Evolutionary conservation across 2,888 invertebrate genomes (phyloP), one percentile per base, ranked within the genome.

Genomic region (Luperina nickerlii): DNA sequence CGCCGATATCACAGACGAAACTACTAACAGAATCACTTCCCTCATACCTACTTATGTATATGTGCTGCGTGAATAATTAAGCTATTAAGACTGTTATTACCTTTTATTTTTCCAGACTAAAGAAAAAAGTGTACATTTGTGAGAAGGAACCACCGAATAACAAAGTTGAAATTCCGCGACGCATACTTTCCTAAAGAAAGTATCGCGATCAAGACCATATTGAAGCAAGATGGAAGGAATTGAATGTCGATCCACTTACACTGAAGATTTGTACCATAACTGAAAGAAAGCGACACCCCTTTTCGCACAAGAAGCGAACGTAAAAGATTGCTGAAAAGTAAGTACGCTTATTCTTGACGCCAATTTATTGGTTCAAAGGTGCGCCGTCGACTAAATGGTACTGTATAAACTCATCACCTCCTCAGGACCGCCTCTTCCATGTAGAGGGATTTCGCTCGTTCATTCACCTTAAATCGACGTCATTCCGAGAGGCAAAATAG

Each of bases 401-500:
- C 94, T 94, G 94, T 95, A 96, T 96, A 96, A 95, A 95, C 94
- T 95, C 96, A 96, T 96, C 96, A 96, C 96, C 95, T 95, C 90
- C 92, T 92, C 92, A 93, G 95, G 90, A 90, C 95, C 96, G 96
- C 96, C 97, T 94, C 94, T 96, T 96, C 94, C 96, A 92, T 96
- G 96, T 96, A 93, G 93, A 93, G 92, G 94, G 95, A 95, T 96
- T 95, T 95, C 89, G 94, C 95, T 96, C 95, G 95, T 96, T 96
- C 95, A 95, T 96, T 96, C 96, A 95, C 95, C 96, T 96, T 96
- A 96, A 96, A 96, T 96, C 94, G 96, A 93, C 94, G 95, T 96
- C 95, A 96, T 96, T 96, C 92, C 92, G 92, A 94, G 91, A 95
- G 93, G 95, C 95, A 95, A 96, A 96, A 95, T 96, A 96, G 95